phyloP scores from a whole-genome alignment of 2,113 vertebrate genomes.

The Eulacestoma nigropectus region DNA sequence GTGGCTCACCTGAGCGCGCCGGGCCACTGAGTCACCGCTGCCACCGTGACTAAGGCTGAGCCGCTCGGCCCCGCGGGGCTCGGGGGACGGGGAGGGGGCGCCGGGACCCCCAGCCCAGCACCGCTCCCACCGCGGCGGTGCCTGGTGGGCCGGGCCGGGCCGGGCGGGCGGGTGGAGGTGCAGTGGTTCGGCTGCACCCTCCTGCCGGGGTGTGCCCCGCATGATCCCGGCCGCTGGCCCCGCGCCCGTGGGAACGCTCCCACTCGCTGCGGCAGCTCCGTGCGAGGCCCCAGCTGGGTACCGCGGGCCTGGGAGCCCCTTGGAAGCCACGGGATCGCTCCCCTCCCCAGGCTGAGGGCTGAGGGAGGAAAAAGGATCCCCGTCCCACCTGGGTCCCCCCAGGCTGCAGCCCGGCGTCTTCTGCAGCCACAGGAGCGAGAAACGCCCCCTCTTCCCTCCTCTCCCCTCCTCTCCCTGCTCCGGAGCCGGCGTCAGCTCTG shows the following conservation, averaged over 20 bases:
- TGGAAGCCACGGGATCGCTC: rapidly evolving
- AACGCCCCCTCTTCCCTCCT: background rate
- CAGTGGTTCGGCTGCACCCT: conserved; percentile 9
- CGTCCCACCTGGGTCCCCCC: background rate
- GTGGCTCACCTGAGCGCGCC: background rate
- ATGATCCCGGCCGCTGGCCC: conserved; percentile 17
- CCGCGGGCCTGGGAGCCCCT: background rate
- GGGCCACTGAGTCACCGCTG: background rate
- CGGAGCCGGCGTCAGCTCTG: background rate
- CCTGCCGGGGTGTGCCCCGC: conserved; percentile 6
- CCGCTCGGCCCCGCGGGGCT: background rate
- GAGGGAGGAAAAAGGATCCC: background rate
- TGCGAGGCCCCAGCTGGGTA: background rate
- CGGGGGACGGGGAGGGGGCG: background rate
- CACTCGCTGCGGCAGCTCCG: background rate
- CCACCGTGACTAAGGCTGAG: background rate
- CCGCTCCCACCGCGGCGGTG: rapidly evolving
- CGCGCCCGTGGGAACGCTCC: conserved; percentile 33
- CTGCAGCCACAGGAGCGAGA: background rate
- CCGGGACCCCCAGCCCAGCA: background rate
- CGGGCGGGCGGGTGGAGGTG: background rate
- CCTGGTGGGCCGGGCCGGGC: background rate
- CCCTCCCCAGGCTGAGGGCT: background rate
- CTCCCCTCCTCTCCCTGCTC: background rate
- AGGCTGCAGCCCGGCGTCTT: background rate